A percentile compares a stretch with the other conserved stretches of the same genome.
Conservation (phyloP, 2,888 invertebrate genomes). For the Orthosia cruda region DNA sequence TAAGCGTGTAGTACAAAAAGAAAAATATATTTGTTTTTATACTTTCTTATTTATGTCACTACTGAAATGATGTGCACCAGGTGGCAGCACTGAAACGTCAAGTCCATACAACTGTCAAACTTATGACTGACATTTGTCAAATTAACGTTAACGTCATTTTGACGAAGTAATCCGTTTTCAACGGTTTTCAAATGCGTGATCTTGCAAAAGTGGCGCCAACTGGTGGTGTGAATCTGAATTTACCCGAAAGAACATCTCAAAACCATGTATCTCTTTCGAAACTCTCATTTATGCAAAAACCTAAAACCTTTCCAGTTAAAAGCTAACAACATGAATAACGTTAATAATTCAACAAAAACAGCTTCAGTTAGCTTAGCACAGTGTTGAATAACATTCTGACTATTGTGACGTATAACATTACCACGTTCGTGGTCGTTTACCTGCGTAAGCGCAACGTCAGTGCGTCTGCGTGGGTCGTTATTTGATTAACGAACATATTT, state of each 20-base stretch:
- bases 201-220: no score
- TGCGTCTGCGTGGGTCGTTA: no score
- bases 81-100: no score
- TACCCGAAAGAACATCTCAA: no score
- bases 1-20: slow-evolving; percentile 7
- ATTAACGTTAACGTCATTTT: no score
- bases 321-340: not conserved
- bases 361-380: not conserved
- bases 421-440: slow-evolving; percentile 3
- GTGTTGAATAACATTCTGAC: slow-evolving; percentile 5
- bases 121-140: no score
- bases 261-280: not conserved
- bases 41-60: not conserved
- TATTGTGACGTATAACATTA: not conserved
- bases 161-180: no score
- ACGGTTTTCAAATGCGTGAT: no score
- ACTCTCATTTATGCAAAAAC: not conserved
- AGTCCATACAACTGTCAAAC: no score
- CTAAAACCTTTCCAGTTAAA: not conserved
- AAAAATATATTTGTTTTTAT: slow-evolving; percentile 5
- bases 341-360: not conserved
- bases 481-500: no score
- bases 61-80: no score
- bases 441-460: not conserved
- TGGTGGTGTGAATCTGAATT: no score